Percentiles rank a stretch among this genome's conserved stretches.
Conservation (phyloP, 1,140 invertebrate species). For the Heliconius nattereri region DNA sequence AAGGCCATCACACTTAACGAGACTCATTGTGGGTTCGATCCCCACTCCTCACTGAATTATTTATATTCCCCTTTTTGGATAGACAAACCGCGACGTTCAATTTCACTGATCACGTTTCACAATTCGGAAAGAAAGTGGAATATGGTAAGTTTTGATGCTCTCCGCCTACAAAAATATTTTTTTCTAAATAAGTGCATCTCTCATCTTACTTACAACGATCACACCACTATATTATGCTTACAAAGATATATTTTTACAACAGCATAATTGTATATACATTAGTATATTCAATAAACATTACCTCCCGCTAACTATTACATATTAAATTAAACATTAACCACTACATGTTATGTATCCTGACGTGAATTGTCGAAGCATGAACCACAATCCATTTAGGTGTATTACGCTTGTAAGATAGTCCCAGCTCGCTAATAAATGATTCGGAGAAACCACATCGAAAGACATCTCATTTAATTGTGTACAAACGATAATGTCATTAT, state of each 20-base stretch:
- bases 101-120: no score
- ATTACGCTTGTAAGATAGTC: conserved; percentile 36
- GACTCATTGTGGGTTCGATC: no score
- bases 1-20: no score
- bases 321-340: conserved; percentile 19
- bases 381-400: conserved; percentile 44
- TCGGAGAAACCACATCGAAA: conserved; percentile 31
- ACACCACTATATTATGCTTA: not conserved
- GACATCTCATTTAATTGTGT: conserved; percentile 11
- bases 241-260: not conserved
- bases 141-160: no score
- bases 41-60: no score
- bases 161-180: no score
- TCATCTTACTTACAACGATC: not conserved
- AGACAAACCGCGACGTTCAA: no score
- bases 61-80: no score
- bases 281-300: conserved; percentile 1
- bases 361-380: conserved; percentile 37
- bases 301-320: not conserved
- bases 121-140: no score
- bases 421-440: conserved; percentile 37
- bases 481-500: not conserved
- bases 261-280: not conserved
- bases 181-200: no score
- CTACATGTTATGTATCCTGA: conserved; percentile 25